These are phyloP conservation scores for Papilio machaon DNA, from an alignment of 1,140 invertebrate genomes.

Conservation along the genomic window DNA sequence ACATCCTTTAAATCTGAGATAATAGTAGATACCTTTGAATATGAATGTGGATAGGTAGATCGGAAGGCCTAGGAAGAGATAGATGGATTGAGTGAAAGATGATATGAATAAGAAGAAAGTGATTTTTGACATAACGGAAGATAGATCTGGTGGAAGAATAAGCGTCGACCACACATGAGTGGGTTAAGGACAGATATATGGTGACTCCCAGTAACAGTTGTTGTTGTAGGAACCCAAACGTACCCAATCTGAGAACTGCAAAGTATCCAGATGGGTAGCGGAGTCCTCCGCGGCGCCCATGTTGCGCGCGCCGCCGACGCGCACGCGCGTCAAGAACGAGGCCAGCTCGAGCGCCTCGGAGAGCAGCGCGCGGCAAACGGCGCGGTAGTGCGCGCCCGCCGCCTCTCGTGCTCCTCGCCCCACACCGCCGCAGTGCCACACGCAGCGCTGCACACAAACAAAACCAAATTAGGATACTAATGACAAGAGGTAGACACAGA, in stretches of 20 bases:
- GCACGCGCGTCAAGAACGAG: conserved; percentile 93
- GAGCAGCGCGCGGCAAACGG: conserved; percentile 94
- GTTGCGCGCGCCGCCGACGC: conserved; percentile 83
- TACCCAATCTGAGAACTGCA: conserved; percentile 95
- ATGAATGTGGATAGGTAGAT: too few species aligned
- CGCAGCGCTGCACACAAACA: conserved; percentile 83
- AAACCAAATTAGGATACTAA: not conserved
- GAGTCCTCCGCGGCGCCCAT: conserved; percentile 84
- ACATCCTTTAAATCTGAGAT: not conserved
- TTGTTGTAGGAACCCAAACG: conserved; percentile 49
- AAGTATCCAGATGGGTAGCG: conserved; percentile 86
- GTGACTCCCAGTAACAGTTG: not conserved
- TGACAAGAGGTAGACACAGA: not conserved
- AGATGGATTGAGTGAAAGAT: too few species aligned
- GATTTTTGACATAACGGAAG: too few species aligned
- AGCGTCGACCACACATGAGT: too few species aligned
- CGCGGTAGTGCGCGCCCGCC: conserved; percentile 93
- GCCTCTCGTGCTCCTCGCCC: conserved; percentile 80
- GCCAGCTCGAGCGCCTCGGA: conserved; percentile 94
- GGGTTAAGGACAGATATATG: too few species aligned
- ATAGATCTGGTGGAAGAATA: not conserved
- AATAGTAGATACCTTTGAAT: too few species aligned
- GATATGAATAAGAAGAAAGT: too few species aligned
- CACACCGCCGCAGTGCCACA: conserved; percentile 82
- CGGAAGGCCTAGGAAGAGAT: too few species aligned